phyloP scores from a whole-genome alignment of 2,113 vertebrate genomes.

The Anarrhichthys ocellatus region DNA sequence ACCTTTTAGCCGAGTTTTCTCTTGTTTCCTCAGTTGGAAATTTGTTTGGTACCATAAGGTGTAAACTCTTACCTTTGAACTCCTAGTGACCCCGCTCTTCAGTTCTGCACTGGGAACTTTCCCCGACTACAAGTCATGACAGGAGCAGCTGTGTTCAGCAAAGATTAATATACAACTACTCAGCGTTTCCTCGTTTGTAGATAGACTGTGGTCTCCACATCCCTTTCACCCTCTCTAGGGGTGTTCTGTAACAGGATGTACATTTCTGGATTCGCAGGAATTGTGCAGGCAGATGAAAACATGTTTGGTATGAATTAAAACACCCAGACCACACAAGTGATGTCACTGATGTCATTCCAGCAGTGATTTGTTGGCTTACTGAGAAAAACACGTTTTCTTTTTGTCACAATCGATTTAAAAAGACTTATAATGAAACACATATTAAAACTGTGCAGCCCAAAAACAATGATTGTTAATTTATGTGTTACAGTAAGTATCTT shows the following conservation, averaged over 20 bases:
- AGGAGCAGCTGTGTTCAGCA: slow-evolving; percentile 5
- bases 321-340: slow-evolving; percentile 29
- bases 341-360: slow-evolving; percentile 6
- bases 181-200: not conserved
- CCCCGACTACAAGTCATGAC: not conserved
- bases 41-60: not conserved
- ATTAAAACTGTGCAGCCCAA: slow-evolving; percentile 15
- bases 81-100: slow-evolving; percentile 17
- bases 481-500: not conserved
- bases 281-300: not conserved
- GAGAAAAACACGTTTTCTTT: slow-evolving; percentile 21
- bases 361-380: slow-evolving; percentile 21
- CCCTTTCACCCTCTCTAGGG: not conserved
- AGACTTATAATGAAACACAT: slow-evolving; percentile 41
- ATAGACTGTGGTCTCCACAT: not conserved
- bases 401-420: not conserved
- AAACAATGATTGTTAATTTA: not conserved
- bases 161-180: not conserved
- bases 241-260: not conserved
- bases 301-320: slow-evolving; percentile 20
- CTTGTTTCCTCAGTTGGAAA: not conserved
- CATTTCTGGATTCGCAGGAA: not conserved
- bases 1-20: not conserved
- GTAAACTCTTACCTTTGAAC: slow-evolving; percentile 11
- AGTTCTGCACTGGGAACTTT: not conserved